Evolutionary conservation across 1,140 invertebrate genomes (phyloP).

Genomic region (Proctacanthus coquilletti): DNA sequence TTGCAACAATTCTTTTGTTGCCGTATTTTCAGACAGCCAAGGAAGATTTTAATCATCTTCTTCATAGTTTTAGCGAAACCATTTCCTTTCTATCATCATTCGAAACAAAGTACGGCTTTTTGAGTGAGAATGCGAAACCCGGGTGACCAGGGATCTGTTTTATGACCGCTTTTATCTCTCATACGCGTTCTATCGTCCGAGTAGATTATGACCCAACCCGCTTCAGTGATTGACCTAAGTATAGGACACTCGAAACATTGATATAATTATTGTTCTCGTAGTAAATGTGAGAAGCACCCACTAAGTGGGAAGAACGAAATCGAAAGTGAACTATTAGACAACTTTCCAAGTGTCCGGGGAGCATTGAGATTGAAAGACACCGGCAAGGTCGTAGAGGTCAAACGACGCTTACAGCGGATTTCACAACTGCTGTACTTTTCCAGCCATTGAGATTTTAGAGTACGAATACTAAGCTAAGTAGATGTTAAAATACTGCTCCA

Average conservation of each 20-base stretch:
- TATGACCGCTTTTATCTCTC: too few species aligned
- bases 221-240: too few species aligned
- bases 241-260: too few species aligned
- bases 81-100: background rate
- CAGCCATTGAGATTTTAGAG: background rate
- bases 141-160: background rate
- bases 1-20: background rate
- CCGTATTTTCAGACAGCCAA: background rate
- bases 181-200: too few species aligned
- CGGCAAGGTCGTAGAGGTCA: conserved; percentile 1
- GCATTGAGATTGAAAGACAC: background rate
- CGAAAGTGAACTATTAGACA: background rate
- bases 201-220: too few species aligned
- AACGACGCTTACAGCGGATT: background rate
- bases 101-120: background rate
- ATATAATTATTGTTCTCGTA: background rate
- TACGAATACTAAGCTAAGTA: background rate
- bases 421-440: background rate
- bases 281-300: background rate
- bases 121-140: background rate
- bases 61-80: background rate
- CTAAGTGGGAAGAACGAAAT: background rate
- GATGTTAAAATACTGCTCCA: background rate
- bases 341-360: background rate
- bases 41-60: background rate